Evolutionary conservation across 2,888 invertebrate genomes (phyloP), one percentile per base, ranked within the genome.

Genomic region (Archips xylosteana): DNA sequence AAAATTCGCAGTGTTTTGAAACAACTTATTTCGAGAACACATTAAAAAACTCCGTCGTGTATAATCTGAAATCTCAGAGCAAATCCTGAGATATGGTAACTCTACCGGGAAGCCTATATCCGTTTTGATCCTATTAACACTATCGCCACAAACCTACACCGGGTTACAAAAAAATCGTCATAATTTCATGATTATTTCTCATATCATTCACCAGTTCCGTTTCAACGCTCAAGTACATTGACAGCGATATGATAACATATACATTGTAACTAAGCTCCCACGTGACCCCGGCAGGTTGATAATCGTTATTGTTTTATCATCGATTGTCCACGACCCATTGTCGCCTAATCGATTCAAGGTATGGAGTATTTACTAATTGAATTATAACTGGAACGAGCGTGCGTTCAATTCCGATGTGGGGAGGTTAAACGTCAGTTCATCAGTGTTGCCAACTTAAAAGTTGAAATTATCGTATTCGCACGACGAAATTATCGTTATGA

Each of bases 351-450:
- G 61, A 13, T 62, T 62, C 66, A 49, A 51, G 49, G 62, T 66
- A 54, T 71, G 45, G 45, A 54, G 1, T 67, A 63, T 63, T 62
- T 71, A 62, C 71, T 71, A 71, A 71, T 71, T 71, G 60, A 65
- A 65, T 71, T 54, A 39, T 61, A 34, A 67, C 51, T 71, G 66
- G 66, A 61, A 66, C 32, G 45, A n/a, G 13, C 47, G 23, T 39
- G 39, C 62, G 63, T 47, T 12, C 13, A 13, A 45, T 47, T 32
- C 45, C 45, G 15, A 61, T 62, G 45, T 13, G 12, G 9, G 62
- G 8, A 9, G 4, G 62, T 12, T 57, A 32, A 32, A 32, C 32
- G 23, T 2, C 15, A 54, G 23, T 23, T 15, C 51, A 2, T 6
- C 23, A 23, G 23, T 23, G 23, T 23, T 23, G 1, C 23, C 23